A percentile compares a stretch with the other conserved stretches of the same genome.
Evolutionary conservation across 2,797 vertebrate genomes (phyloP).

Genomic region (Sebastes iracundus): DNA sequence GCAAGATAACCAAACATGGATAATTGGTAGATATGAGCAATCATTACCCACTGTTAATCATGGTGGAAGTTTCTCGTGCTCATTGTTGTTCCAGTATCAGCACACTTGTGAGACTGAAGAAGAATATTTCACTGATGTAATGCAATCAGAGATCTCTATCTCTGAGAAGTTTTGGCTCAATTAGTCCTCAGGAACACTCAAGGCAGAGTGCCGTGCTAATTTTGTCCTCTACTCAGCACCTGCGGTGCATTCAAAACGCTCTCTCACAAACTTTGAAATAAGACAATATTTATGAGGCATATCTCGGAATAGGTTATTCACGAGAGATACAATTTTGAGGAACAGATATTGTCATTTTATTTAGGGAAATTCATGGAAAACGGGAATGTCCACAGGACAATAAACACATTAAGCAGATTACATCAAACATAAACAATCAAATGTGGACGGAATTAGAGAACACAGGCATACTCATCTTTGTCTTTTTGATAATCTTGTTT

Average conservation of each 20-base stretch:
- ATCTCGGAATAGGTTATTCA: slow-evolving; percentile 42
- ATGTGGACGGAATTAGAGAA: slow-evolving; percentile 35
- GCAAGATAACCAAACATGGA: slow-evolving; percentile 74
- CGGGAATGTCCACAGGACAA: slow-evolving; percentile 33
- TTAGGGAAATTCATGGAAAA: slow-evolving; percentile 37
- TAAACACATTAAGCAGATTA: slow-evolving; percentile 69
- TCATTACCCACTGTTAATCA: slow-evolving; percentile 72
- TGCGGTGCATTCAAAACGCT: slow-evolving; percentile 60
- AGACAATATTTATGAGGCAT: slow-evolving; percentile 56
- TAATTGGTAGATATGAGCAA: slow-evolving; percentile 72
- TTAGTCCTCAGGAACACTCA: slow-evolving; percentile 72
- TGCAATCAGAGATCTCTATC: slow-evolving; percentile 76
- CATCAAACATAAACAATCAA: slow-evolving; percentile 65
- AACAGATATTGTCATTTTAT: slow-evolving; percentile 35
- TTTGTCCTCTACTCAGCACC: slow-evolving; percentile 70
- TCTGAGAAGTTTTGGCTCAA: slow-evolving; percentile 70
- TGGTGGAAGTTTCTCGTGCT: slow-evolving; percentile 59
- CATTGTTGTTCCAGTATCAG: slow-evolving; percentile 62
- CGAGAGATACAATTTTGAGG: slow-evolving; percentile 10
- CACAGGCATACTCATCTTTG: slow-evolving; percentile 43
- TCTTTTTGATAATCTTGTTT: slow-evolving; percentile 69
- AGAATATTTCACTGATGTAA: slow-evolving; percentile 73
- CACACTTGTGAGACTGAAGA: slow-evolving; percentile 46
- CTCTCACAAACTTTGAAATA: slow-evolving; percentile 50
- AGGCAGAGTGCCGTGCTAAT: slow-evolving; percentile 67